phyloP scores from a whole-genome alignment of 2,797 vertebrate species.

The Sebastes itinus region DNA sequence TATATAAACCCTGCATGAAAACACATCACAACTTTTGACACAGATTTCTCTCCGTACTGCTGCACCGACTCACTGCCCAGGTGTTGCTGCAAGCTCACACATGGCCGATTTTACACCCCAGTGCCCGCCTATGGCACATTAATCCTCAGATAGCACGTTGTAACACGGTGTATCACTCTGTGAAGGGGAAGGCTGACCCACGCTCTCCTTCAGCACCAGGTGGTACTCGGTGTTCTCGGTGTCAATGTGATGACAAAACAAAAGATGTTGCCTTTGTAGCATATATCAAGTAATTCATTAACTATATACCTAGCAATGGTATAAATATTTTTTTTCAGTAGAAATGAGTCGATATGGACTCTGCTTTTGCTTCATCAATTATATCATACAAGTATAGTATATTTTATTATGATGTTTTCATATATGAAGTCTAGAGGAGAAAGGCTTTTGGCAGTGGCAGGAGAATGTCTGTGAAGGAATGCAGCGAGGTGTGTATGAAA shows the following conservation, averaged over 20 bases:
- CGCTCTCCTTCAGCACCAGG: not conserved
- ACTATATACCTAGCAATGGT: not conserved
- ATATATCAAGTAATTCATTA: not conserved
- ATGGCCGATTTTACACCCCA: slow-evolving; percentile 54
- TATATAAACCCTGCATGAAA: not conserved
- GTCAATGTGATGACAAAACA: not conserved
- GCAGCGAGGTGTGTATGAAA: not conserved
- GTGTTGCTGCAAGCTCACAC: slow-evolving; percentile 9
- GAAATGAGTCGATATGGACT: not conserved
- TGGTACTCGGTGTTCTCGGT: not conserved
- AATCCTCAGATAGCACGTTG: slow-evolving; percentile 33
- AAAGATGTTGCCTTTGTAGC: not conserved
- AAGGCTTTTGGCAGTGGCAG: not conserved
- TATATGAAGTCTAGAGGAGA: not conserved
- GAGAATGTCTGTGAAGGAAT: not conserved
- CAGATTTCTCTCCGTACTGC: not conserved
- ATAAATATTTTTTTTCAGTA: not conserved
- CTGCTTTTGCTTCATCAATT: not conserved
- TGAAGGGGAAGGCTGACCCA: slow-evolving; percentile 10
- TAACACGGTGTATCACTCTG: slow-evolving; percentile 35
- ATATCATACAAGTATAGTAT: not conserved
- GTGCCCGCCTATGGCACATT: slow-evolving; percentile 50
- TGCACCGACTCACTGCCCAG: not conserved
- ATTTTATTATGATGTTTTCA: not conserved
- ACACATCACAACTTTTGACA: not conserved